Conservation (phyloP, 2,797 vertebrate species). For the Gambusia yucatana region DNA sequence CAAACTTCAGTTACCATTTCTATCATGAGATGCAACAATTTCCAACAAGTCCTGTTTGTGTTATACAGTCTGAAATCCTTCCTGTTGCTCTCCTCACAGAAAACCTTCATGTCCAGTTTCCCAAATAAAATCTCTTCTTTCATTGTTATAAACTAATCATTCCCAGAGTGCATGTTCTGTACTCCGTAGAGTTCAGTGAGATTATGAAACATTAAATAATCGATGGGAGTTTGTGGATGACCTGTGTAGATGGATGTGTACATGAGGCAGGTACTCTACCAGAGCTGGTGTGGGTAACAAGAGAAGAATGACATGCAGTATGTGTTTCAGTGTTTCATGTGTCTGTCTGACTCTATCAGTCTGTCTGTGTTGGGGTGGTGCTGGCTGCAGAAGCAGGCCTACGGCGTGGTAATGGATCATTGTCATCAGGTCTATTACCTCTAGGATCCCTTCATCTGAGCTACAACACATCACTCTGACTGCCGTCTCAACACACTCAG, state of each 20-base stretch:
- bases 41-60: too few relatives aligned
- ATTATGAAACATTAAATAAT: conserved; percentile 56
- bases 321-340: conserved; percentile 6
- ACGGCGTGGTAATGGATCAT: conserved; percentile 50
- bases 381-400: conserved; percentile 8
- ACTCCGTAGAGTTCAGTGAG: conserved; percentile 30
- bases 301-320: neutral
- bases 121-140: conserved; percentile 25
- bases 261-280: neutral
- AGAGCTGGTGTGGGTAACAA: conserved; percentile 31
- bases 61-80: neutral
- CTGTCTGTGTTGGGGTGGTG: neutral
- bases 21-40: too few relatives aligned
- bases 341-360: conserved; percentile 7
- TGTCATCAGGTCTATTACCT: conserved; percentile 44
- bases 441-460: conserved; percentile 50
- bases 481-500: conserved; percentile 41
- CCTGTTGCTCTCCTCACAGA: neutral
- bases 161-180: conserved; percentile 29
- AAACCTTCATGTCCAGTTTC: neutral
- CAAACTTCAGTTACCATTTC: too few relatives aligned
- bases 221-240: conserved; percentile 37
- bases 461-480: conserved; percentile 44
- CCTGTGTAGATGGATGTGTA: conserved; percentile 1
- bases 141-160: conserved; percentile 34